Conservation (phyloP, 2,113 vertebrate species). For the Tauraco erythrolophus region DNA sequence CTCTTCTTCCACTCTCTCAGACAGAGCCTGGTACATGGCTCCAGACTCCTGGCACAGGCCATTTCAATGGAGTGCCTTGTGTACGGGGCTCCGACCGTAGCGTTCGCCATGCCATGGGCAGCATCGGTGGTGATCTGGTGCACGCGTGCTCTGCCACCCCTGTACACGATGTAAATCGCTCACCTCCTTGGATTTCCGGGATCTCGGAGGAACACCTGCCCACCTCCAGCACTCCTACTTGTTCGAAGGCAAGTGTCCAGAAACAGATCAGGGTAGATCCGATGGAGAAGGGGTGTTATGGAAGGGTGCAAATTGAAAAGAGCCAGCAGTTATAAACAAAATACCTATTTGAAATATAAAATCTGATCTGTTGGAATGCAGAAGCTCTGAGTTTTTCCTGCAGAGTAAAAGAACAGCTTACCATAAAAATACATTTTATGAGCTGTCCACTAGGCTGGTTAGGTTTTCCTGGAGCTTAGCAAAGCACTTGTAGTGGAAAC, state of each 20-base stretch:
- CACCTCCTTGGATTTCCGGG: not conserved
- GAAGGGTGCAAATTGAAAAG: not conserved
- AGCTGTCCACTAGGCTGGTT: not conserved
- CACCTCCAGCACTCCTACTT: not conserved
- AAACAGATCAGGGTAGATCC: not conserved
- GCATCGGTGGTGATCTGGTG: not conserved
- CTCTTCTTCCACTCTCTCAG: not conserved
- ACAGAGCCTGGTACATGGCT: not conserved
- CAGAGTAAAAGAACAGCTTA: not conserved
- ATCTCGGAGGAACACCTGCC: not conserved
- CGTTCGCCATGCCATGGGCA: fast-evolving
- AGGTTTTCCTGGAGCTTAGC: constrained; percentile 36
- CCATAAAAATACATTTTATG: not conserved
- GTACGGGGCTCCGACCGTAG: fast-evolving
- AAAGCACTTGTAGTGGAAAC: constrained; percentile 4
- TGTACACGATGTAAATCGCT: not conserved
- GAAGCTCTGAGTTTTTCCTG: not conserved
- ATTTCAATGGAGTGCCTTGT: not conserved
- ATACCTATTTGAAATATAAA: not conserved
- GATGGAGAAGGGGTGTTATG: not conserved
- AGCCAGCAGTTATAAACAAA: not conserved
- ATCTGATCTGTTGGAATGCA: not conserved
- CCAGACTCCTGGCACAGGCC: not conserved
- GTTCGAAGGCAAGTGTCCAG: not conserved
- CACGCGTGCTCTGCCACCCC: not conserved